Evolutionary conservation across 1,140 invertebrate genomes (phyloP), one percentile per base, ranked within the genome.

Genomic region (Melitaea cinxia): DNA sequence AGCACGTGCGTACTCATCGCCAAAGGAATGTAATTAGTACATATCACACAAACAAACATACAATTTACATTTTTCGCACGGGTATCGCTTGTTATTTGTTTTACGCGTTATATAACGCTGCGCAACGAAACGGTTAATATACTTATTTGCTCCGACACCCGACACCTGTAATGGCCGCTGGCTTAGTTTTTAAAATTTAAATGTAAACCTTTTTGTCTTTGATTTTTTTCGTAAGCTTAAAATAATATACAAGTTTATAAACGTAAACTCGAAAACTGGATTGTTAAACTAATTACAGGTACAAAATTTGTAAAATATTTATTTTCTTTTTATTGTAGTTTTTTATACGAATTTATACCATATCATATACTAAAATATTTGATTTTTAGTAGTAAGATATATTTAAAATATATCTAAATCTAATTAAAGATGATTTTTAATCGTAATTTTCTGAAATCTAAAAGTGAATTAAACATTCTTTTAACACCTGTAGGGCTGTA

Each of bases 51-150:
- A 33, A 54, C 14, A 21, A 52, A 54, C 23, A 52, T 28, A 30
- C 47, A 24, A 50, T 15, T 19, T 33, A 17, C 26, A 33, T 24
- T 62, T 54, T 68, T 68, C 66, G 60, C 60, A 68, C 66, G 66
- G 28, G 55, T 68, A 68, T 68, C 59, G 30, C 10, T 45, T 35
- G 30, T 37, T 58, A 60, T 64, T 68, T 68, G 60, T 62, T 68
- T 63, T 68, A 52, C 66, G 28, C 50, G 60, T 68, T 68, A 63
- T 52, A 62, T 64, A 62, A 68, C 64, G 57, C 50, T 56, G 49
- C 60, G 56, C 66, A 47, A 42, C 64, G 53, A 56, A 50, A 68
- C 59, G 66, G 54, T 54, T 62, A 47, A 47, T 63, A 58, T 57
- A 45, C 37, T 45, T 68, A 59, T 68, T 68, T 68, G 60, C 60